Evolutionary conservation across 2,888 invertebrate genomes (phyloP).

Genomic region (Cerceris rybyensis): DNA sequence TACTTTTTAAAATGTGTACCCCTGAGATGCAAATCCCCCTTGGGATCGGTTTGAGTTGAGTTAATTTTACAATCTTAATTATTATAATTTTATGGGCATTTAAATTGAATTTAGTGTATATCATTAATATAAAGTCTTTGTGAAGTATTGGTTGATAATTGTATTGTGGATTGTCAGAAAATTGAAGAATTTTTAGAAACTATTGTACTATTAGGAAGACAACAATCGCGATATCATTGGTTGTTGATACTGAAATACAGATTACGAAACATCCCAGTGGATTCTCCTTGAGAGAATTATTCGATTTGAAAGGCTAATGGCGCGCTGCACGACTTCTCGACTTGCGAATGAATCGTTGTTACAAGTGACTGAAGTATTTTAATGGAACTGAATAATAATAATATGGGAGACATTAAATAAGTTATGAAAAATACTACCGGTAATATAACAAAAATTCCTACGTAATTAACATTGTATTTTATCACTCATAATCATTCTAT

Average conservation of each 20-base stretch:
- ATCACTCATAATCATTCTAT: too few species aligned
- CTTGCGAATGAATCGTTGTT: constrained; percentile 21
- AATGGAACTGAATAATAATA: too few species aligned
- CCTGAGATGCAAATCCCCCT: too few species aligned
- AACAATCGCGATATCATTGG: constrained; percentile 22
- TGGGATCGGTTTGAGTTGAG: too few species aligned
- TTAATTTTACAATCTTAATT: background rate
- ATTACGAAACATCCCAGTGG: constrained; percentile 69
- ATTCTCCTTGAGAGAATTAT: constrained; percentile 69
- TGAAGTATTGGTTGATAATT: too few species aligned
- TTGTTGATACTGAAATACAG: constrained; percentile 42
- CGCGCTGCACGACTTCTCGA: constrained; percentile 27
- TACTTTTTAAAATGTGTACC: too few species aligned
- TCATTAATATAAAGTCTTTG: too few species aligned
- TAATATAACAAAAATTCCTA: background rate
- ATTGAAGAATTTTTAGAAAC: too few species aligned
- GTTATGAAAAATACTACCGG: background rate
- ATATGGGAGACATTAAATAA: too few species aligned
- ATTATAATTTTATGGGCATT: background rate
- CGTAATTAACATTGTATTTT: background rate
- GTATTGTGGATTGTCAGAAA: too few species aligned
- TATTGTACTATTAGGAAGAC: background rate
- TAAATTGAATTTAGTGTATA: too few species aligned
- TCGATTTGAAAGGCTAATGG: constrained; percentile 65
- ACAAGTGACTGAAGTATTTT: too few species aligned